A percentile compares a stretch with the other conserved stretches of the same genome.
These are phyloP conservation scores for Brevipalpus yothersi DNA, from an alignment of 1,140 invertebrate genomes.

Conservation along the genomic window DNA sequence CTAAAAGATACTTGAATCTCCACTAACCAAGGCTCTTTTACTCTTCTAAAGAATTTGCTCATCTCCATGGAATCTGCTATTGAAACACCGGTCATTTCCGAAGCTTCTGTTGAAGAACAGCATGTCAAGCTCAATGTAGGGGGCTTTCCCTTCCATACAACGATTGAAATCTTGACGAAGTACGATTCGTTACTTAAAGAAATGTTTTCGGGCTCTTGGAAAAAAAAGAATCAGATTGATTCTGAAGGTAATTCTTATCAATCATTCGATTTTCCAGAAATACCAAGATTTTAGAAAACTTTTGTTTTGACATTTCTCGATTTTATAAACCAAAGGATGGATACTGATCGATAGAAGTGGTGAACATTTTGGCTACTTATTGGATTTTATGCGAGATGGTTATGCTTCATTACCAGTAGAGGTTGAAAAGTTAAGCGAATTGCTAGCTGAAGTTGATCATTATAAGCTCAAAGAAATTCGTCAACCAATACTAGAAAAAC, in stretches of 20 bases:
- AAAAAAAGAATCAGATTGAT: too few species aligned
- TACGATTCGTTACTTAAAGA: conserved; percentile 35
- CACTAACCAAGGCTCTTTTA: too few species aligned
- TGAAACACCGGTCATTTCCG: too few species aligned
- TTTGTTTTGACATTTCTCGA: too few species aligned
- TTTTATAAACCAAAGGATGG: conserved; percentile 45
- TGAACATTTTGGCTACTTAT: conserved; percentile 89
- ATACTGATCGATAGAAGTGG: conserved; percentile 91
- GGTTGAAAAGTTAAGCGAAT: conserved; percentile 41
- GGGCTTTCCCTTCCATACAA: conserved; percentile 71
- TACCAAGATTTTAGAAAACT: too few species aligned
- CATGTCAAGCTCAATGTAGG: conserved; percentile 90
- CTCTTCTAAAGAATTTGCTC: too few species aligned
- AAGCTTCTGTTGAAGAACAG: conserved; percentile 29
- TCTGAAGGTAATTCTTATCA: too few species aligned
- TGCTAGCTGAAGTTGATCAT: conserved; percentile 78
- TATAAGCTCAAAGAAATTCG: too few species aligned
- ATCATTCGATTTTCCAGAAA: too few species aligned
- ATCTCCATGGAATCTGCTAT: too few species aligned
- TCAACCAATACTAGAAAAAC: too few species aligned
- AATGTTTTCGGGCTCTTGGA: neutral
- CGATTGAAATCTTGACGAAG: conserved; percentile 84
- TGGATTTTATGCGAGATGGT: conserved; percentile 89
- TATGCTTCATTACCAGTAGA: conserved; percentile 70
- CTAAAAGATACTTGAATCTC: too few species aligned